Evolutionary conservation across 2,797 vertebrate species (phyloP).

Genomic region (Platyrinchus mystaceus): DNA sequence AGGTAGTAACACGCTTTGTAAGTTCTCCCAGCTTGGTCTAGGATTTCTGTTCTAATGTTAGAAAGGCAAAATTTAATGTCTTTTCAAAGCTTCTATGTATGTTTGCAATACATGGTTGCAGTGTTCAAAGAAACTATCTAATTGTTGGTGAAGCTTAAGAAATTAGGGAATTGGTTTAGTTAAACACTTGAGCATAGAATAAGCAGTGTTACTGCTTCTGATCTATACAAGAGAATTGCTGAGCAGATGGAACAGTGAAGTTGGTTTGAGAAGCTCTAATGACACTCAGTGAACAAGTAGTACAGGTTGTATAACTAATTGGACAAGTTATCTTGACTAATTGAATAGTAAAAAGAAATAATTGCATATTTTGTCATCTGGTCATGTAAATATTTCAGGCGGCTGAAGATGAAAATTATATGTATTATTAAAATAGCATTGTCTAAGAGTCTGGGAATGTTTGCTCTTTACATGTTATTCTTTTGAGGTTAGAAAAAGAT

Average conservation of each 20-base stretch:
- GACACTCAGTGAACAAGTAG: background rate
- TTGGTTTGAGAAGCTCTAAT: background rate
- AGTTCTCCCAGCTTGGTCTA: background rate
- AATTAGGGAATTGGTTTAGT: background rate
- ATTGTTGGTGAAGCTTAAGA: background rate
- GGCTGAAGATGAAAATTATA: background rate
- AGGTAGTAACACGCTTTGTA: background rate
- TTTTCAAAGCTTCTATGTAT: background rate
- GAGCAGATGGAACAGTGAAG: background rate
- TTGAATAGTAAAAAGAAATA: conserved; percentile 14
- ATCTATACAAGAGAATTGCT: background rate
- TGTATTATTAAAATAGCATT: background rate
- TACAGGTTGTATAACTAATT: background rate
- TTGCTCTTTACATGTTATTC: background rate
- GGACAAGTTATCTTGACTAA: background rate
- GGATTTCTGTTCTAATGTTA: background rate
- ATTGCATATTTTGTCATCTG: background rate
- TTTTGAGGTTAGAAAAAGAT: background rate
- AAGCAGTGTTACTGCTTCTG: background rate
- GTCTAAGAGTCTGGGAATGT: background rate
- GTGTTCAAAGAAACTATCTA: background rate
- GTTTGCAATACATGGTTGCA: background rate
- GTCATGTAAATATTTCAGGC: background rate
- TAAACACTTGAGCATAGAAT: background rate
- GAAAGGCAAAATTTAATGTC: background rate